phyloP scores from a whole-genome alignment of 2,797 vertebrate species.

The Lophius americanus region DNA sequence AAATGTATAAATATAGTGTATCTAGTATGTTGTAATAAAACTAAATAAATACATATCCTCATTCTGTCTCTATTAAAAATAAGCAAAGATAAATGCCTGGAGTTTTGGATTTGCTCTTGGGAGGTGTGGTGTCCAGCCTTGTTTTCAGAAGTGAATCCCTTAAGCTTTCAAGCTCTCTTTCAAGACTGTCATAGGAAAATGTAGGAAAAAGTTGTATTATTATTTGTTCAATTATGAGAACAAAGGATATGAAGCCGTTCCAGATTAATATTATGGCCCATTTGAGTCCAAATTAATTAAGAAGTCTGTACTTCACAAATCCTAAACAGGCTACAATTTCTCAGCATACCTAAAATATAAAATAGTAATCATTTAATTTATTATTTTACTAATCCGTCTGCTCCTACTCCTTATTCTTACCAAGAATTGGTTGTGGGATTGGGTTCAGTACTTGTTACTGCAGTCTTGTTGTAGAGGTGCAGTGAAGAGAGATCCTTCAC shows the following conservation, averaged over 20 bases:
- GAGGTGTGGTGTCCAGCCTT: constrained; percentile 81
- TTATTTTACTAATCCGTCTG: background rate
- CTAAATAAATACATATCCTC: background rate
- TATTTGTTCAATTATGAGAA: background rate
- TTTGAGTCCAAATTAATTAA: constrained; percentile 2
- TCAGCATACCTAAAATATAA: background rate
- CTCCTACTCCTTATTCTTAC: constrained; percentile 36
- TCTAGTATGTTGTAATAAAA: background rate
- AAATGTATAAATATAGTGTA: background rate
- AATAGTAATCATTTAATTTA: background rate
- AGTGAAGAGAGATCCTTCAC: constrained; percentile 88
- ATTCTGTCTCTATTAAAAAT: background rate
- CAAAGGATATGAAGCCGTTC: constrained; percentile 3
- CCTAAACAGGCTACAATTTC: background rate
- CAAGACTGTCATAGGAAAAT: constrained; percentile 85
- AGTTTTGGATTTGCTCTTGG: constrained; percentile 76
- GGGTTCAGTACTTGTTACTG: constrained; percentile 44
- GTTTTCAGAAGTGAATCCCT: constrained; percentile 88
- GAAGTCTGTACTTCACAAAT: background rate
- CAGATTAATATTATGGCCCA: background rate
- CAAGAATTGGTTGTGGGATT: constrained; percentile 40
- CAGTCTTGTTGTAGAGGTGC: constrained; percentile 87
- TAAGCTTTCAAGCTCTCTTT: constrained; percentile 90
- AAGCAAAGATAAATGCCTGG: constrained; percentile 77
- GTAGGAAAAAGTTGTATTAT: constrained; percentile 13